Evolutionary conservation across 2,888 invertebrate genomes (phyloP).

Genomic region (Apomyelois bistriatella): DNA sequence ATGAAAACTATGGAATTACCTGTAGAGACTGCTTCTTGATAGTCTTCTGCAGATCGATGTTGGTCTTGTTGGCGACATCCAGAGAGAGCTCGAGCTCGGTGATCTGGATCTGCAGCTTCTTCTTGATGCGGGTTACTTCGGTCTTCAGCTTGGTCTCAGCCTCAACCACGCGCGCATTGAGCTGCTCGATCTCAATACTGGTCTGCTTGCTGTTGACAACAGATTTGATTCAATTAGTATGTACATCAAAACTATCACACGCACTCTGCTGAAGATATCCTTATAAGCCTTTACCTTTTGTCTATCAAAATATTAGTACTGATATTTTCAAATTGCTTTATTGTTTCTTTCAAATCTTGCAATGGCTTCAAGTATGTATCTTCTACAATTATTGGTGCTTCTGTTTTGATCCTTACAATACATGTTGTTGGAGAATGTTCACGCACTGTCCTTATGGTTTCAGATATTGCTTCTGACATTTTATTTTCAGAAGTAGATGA

Average conservation of each 20-base stretch:
- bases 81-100: slow-evolving; percentile 97
- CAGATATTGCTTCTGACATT: slow-evolving; percentile 40
- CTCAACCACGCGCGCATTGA: slow-evolving; percentile 96
- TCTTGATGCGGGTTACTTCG: slow-evolving; percentile 97
- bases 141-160: slow-evolving; percentile 97
- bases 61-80: slow-evolving; percentile 98
- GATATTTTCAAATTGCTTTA: slow-evolving; percentile 82
- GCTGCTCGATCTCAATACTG: slow-evolving; percentile 98
- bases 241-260: not conserved
- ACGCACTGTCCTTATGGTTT: slow-evolving; percentile 48
- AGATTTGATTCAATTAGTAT: slow-evolving; percentile 9
- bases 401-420: slow-evolving; percentile 55
- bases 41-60: slow-evolving; percentile 97
- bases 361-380: slow-evolving; percentile 63
- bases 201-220: slow-evolving; percentile 91
- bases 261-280: no score
- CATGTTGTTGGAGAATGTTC: slow-evolving; percentile 55
- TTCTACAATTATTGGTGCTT: slow-evolving; percentile 62
- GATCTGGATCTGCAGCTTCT: slow-evolving; percentile 99
- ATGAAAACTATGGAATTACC: no score
- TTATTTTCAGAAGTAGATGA: slow-evolving; percentile 38
- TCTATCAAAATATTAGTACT: slow-evolving; percentile 80
- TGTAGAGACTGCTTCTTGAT: slow-evolving; percentile 98
- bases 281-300: slow-evolving; percentile 81
- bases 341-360: slow-evolving; percentile 80